Evolutionary conservation across 2,797 vertebrate genomes (phyloP).

Genomic region (Telmatherina bonti): DNA sequence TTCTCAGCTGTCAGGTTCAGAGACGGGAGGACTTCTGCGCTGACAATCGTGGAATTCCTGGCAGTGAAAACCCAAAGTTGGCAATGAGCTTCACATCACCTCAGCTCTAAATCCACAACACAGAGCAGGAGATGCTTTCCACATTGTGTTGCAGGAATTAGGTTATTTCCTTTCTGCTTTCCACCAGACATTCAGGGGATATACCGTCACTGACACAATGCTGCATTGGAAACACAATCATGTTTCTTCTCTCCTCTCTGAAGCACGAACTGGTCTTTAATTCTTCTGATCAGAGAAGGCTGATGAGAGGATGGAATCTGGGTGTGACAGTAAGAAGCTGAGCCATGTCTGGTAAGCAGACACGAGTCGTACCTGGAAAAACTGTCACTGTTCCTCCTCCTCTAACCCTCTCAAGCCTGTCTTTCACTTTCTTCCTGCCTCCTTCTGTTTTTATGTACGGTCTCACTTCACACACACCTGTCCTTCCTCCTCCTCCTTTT

Average conservation of each 20-base stretch:
- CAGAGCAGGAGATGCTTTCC: neutral
- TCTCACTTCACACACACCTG: constrained; percentile 36
- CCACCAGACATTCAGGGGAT: neutral
- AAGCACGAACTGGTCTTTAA: constrained; percentile 28
- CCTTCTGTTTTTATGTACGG: constrained; percentile 24
- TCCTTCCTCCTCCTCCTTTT: constrained; percentile 7
- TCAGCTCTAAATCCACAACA: neutral
- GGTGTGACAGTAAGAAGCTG: constrained; percentile 4
- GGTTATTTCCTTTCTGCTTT: neutral
- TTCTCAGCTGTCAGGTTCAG: neutral
- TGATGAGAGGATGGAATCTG: neutral
- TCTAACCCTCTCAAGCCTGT: constrained; percentile 27
- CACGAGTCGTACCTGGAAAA: neutral
- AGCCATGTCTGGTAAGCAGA: constrained; percentile 15
- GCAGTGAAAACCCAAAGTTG: neutral
- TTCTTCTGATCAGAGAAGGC: constrained; percentile 18
- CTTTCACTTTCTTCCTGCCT: constrained; percentile 1
- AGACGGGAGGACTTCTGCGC: neutral
- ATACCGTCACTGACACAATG: neutral
- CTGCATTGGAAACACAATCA: neutral
- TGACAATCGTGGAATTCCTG: neutral
- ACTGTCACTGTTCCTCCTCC: neutral
- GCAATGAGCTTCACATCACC: neutral
- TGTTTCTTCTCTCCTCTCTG: neutral
- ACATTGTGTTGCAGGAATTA: neutral